A percentile compares a stretch with the other conserved stretches of the same genome.
These are phyloP conservation scores for Pseudomugil tenellus DNA, from an alignment of 2,797 vertebrate genomes.

Conservation along the genomic window DNA sequence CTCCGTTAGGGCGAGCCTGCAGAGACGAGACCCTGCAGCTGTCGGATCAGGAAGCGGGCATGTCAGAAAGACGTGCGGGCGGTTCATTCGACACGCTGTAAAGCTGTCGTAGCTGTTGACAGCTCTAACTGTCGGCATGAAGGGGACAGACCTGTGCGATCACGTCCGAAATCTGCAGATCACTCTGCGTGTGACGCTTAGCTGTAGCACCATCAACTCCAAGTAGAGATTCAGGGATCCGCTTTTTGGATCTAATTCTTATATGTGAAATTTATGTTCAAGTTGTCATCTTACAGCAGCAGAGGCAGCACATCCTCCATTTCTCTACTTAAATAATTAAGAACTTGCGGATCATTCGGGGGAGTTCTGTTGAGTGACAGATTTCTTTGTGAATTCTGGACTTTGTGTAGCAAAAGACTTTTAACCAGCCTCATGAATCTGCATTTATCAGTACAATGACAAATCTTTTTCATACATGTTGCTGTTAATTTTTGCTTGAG, in stretches of 20 bases:
- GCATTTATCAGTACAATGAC: not conserved
- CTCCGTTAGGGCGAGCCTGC: constrained; percentile 40
- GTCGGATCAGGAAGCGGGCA: constrained; percentile 35
- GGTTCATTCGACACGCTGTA: constrained; percentile 39
- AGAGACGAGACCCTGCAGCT: constrained; percentile 57
- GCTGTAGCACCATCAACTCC: no score
- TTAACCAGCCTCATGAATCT: not conserved
- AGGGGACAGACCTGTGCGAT: constrained; percentile 6
- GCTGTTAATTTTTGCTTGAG: not conserved
- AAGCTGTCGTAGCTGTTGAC: constrained; percentile 52
- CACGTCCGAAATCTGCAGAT: constrained; percentile 24
- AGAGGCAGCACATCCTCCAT: no score
- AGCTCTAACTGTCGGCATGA: constrained; percentile 26
- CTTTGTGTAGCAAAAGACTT: not conserved
- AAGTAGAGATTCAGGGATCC: no score
- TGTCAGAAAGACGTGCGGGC: constrained; percentile 22
- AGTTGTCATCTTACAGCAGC: no score
- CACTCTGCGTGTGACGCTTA: not conserved
- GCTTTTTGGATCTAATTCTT: no score
- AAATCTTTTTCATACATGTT: not conserved
- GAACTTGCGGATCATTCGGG: no score
- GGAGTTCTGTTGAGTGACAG: not conserved
- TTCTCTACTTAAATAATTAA: constrained; percentile 11
- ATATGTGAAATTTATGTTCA: no score
- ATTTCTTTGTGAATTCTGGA: not conserved